These are phyloP conservation scores for Beris chalybata DNA, from an alignment of 2,888 invertebrate genomes.

Conservation along the genomic window DNA sequence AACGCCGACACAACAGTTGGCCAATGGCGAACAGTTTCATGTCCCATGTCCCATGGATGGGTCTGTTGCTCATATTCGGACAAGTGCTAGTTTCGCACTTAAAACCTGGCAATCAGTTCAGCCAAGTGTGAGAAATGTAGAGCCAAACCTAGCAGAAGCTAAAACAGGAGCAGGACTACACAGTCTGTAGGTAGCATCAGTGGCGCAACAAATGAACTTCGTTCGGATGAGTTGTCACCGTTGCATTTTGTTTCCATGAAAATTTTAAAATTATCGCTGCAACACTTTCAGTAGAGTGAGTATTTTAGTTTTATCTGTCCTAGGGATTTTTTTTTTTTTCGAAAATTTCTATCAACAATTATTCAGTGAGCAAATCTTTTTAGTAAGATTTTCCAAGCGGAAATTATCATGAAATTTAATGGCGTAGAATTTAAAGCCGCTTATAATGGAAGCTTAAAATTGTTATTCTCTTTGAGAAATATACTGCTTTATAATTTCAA, in stretches of 20 bases:
- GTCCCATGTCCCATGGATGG: constrained; percentile 7
- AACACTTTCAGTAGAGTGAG: too few relatives aligned
- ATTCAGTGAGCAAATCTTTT: too few relatives aligned
- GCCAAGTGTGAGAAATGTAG: constrained; percentile 18
- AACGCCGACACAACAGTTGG: constrained; percentile 13
- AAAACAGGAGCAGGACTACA: constrained; percentile 4
- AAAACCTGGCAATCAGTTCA: constrained; percentile 26
- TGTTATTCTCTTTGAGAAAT: too few relatives aligned
- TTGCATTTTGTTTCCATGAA: neutral
- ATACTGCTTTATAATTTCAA: too few relatives aligned
- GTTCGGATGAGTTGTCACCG: constrained; percentile 16
- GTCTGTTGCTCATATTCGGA: constrained; percentile 19
- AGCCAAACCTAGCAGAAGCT: constrained; percentile 15
- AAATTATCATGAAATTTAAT: too few relatives aligned
- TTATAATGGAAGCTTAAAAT: too few relatives aligned
- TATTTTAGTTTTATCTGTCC: too few relatives aligned
- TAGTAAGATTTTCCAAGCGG: too few relatives aligned
- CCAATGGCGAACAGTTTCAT: constrained; percentile 14
- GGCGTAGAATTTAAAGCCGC: too few relatives aligned
- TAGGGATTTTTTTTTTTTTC: too few relatives aligned
- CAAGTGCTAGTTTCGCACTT: constrained; percentile 25
- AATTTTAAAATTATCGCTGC: neutral
- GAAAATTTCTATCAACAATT: too few relatives aligned
- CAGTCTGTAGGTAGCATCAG: neutral
- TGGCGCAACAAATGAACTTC: constrained; percentile 17